Base-by-base conservation (phyloP, 2,797 vertebrate genomes). In the Myotis planiceps region DNA sequence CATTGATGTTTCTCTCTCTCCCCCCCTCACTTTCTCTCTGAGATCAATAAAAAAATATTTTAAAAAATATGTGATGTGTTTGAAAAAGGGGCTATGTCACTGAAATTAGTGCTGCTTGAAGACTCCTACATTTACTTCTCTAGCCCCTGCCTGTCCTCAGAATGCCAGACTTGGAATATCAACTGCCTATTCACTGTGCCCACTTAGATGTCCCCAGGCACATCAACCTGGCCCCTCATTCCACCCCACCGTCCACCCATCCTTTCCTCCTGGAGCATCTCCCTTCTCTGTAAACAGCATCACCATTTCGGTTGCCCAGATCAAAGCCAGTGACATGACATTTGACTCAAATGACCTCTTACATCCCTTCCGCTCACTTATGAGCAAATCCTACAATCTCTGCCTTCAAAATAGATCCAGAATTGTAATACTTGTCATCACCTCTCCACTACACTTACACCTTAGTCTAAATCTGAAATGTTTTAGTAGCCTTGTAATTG, bases 201-300 rank as follows among this genome's bases (percentile, higher is more conserved):
- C 29, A 27, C 27, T 34, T 51, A 55, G 21, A 34, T 34, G 32
- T 15, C 63, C 27, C 3, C 1, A 6, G 25, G 6, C 1, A 4
- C 27, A 21, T 34, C 23, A 8, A 0, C 3, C 18, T 39, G 71
- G 9, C 23, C 63, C 55, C 29, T 19, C 45, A 25, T n/a, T 3
- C 10, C 21, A 29, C 16, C 19, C 27, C 34, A 9, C 4, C 10
- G 5, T 9, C 29, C 14, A 6, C 3, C 29, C 0, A 5, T 18
- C 29, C 76, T 55, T 42, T 63, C 55, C 25, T 19, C 51, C 27
- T 42, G 9, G 2, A 29, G 21, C 45, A 16, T 18, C 16, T 72
- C 6, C 7, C 2, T 34, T 83, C 19, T 79, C 71, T 7, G 2
- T 49, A 72, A 83, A 92, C 3, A 55, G 42, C 45, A 60, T 37